Evolutionary conservation across 2,113 vertebrate species (phyloP).

Genomic region (Trochalopteron elliotii): DNA sequence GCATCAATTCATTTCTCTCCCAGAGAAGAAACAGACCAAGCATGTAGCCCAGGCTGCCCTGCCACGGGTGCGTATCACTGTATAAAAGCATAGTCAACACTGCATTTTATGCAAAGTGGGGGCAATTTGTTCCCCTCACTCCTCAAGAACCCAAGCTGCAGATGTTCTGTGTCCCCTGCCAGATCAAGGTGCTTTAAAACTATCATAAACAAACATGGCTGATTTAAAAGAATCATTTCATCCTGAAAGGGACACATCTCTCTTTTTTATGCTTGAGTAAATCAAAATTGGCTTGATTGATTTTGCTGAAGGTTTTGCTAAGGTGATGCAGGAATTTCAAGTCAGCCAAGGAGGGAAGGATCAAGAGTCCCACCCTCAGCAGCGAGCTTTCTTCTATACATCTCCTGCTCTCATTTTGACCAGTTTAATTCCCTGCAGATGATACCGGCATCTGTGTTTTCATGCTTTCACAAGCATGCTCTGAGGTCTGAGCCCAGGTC

Average conservation of each 20-base stretch:
- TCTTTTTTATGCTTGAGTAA: conserved; percentile 10
- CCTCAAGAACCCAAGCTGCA: conserved; percentile 15
- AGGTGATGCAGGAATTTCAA: background rate
- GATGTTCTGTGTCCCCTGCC: conserved; percentile 19
- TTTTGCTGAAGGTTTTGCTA: background rate
- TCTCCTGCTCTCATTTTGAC: background rate
- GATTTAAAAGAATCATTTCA: conserved; percentile 35
- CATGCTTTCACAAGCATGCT: background rate
- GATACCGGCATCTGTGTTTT: background rate
- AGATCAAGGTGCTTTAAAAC: background rate
- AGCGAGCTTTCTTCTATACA: background rate
- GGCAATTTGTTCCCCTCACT: background rate
- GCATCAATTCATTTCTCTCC: background rate
- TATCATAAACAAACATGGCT: conserved; percentile 18
- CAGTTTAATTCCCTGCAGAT: background rate
- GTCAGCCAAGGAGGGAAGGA: background rate
- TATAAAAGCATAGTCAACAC: background rate
- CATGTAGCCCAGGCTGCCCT: background rate
- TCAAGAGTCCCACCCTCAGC: background rate
- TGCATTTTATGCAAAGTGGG: conserved; percentile 14
- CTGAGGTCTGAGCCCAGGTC: background rate
- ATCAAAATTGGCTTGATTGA: background rate
- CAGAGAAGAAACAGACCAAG: background rate
- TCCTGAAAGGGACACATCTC: background rate
- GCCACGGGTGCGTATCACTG: background rate